A percentile compares a stretch with the other conserved stretches of the same genome.
Conservation (phyloP, 1,140 invertebrate genomes). For the Aphis gossypii region DNA sequence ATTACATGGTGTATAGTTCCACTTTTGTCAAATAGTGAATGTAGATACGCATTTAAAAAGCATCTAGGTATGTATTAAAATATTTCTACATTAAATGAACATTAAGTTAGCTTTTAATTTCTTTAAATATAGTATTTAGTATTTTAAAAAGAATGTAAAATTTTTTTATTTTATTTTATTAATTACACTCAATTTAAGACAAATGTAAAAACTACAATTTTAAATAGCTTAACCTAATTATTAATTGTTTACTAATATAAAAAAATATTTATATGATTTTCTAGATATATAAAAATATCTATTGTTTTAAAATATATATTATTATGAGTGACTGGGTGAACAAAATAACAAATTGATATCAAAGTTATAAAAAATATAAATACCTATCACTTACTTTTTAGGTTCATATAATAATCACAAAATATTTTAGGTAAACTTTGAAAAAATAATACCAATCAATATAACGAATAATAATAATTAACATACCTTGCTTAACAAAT, state of each 20-base stretch:
- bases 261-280: too few species aligned
- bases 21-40: neutral
- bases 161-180: neutral
- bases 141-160: neutral
- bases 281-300: too few species aligned
- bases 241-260: too few species aligned
- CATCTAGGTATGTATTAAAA: neutral
- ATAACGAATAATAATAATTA: neutral
- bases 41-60: neutral
- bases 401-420: neutral
- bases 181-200: neutral
- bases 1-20: neutral
- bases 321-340: too few species aligned
- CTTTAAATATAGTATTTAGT: neutral
- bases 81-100: neutral
- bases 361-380: too few species aligned
- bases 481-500: constrained; percentile 47
- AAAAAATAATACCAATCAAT: neutral
- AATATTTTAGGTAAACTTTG: neutral
- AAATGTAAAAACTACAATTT: neutral
- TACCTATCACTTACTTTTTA: too few species aligned
- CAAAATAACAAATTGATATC: too few species aligned
- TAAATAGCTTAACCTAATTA: neutral
- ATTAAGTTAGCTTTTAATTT: neutral
- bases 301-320: too few species aligned